Conservation (phyloP, 2,797 vertebrate species). For the Hipposideros larvatus region DNA sequence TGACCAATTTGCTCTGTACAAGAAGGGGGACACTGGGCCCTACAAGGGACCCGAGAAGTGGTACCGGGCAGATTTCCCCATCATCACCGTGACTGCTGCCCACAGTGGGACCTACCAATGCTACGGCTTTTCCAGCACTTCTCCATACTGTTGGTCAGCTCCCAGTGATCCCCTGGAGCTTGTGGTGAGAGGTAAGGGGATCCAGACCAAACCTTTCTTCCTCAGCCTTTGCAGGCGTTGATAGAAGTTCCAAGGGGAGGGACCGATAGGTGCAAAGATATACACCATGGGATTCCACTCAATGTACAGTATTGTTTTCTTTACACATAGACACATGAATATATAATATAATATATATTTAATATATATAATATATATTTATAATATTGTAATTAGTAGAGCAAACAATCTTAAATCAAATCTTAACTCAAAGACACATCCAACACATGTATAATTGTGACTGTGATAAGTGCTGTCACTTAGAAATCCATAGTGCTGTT, state of each 20-base stretch:
- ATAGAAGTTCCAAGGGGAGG: not conserved
- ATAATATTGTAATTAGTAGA: not conserved
- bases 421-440: not conserved
- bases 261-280: fast-evolving
- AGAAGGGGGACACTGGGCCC: conserved; percentile 25
- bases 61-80: conserved; percentile 56
- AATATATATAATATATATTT: no score
- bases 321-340: not conserved
- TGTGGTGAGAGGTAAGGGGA: conserved; percentile 41
- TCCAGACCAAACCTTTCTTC: no score
- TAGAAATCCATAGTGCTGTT: no score
- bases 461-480: not conserved
- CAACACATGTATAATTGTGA: no score
- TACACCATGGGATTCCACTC: not conserved
- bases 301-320: not conserved
- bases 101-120: conserved; percentile 72
- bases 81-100: not conserved
- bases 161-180: conserved; percentile 63
- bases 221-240: not conserved
- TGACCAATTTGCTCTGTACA: conserved; percentile 69
- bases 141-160: conserved; percentile 39
- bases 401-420: not conserved
- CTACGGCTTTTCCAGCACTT: conserved; percentile 26
- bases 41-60: fast-evolving
- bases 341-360: no score